Conservation (phyloP, 1,140 invertebrate species). For the Ericerus pela region DNA sequence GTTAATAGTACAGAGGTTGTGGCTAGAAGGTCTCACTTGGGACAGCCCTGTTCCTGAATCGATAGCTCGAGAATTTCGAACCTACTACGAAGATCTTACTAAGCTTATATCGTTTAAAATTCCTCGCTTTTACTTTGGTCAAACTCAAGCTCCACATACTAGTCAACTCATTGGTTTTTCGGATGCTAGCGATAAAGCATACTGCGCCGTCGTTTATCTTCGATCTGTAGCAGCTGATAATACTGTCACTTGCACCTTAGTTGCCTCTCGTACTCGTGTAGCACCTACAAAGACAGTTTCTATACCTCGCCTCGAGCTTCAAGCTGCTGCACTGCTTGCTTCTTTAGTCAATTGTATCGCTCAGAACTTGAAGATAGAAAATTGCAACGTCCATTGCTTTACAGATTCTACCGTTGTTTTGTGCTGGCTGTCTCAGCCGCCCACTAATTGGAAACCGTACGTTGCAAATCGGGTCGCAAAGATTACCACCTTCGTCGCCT, state of each 20-base stretch:
- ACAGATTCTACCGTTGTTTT: constrained; percentile 26
- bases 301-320: constrained; percentile 21
- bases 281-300: constrained; percentile 18
- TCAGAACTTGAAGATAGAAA: neutral
- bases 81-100: too few relatives aligned
- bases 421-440: constrained; percentile 25
- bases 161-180: constrained; percentile 14
- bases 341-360: neutral
- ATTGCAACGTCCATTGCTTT: constrained; percentile 17
- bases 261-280: constrained; percentile 15
- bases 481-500: neutral
- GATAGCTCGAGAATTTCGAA: constrained; percentile 12
- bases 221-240: neutral
- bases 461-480: neutral
- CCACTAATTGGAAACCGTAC: constrained; percentile 23
- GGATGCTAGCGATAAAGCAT: constrained; percentile 1
- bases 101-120: too few relatives aligned
- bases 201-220: constrained; percentile 7
- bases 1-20: neutral
- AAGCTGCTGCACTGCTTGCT: constrained; percentile 18
- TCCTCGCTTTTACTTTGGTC: too few relatives aligned
- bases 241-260: constrained; percentile 13
- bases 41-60: neutral
- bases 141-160: too few relatives aligned
- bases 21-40: neutral